These are phyloP conservation scores for Poeciliopsis retropinna DNA, from an alignment of 2,113 vertebrate genomes.

Conservation along the genomic window DNA sequence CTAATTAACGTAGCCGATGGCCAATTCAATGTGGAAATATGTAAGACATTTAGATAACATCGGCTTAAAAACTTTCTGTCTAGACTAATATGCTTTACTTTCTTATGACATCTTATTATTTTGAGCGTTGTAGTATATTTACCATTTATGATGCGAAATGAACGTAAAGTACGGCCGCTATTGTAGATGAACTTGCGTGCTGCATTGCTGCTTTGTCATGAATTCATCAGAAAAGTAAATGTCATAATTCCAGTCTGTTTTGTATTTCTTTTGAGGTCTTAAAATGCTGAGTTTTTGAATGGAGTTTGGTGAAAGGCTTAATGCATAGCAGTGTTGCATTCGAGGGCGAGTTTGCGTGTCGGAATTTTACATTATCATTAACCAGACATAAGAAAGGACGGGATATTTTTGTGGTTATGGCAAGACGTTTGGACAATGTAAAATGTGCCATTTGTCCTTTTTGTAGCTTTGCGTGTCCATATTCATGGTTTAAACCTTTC, in stretches of 20 bases:
- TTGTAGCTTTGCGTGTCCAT: too few species aligned
- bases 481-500: too few species aligned
- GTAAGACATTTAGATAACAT: constrained; percentile 1
- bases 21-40: accelerated
- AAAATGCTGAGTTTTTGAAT: not conserved
- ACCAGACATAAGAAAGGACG: not conserved
- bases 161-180: not conserved
- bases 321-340: constrained; percentile 33
- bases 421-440: not conserved
- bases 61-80: not conserved
- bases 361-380: not conserved
- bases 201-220: not conserved
- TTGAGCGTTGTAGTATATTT: not conserved
- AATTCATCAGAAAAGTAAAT: not conserved
- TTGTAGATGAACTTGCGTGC: not conserved
- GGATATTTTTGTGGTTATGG: not conserved
- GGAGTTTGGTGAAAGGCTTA: constrained; percentile 1
- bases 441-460: not conserved
- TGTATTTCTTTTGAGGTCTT: not conserved
- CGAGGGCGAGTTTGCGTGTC: not conserved
- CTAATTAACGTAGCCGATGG: accelerated
- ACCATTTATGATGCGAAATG: not conserved
- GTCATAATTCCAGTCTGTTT: not conserved
- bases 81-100: not conserved
- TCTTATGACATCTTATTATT: not conserved